Base-by-base conservation (phyloP, 2,888 invertebrate genomes). In the Drosophila hamatofila region DNA sequence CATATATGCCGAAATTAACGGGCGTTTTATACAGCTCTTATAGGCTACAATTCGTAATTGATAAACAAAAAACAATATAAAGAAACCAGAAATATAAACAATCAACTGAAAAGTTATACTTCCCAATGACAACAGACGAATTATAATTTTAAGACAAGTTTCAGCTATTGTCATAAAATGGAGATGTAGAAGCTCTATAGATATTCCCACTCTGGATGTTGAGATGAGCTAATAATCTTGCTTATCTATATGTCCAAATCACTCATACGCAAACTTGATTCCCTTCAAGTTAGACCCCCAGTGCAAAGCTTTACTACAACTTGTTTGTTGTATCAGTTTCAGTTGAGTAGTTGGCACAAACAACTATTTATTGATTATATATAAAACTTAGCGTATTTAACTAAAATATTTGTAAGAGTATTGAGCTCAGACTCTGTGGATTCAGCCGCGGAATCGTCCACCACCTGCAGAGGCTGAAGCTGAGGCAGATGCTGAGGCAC, bases 1-100 rank as follows among this genome's bases (percentile, higher is more conserved):
- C 84, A 63, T 73, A 83, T 83, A 81, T 66, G 87, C n/a, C 44
- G 44, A 58, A 59, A 61, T 70, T 75, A 75, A 83, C 69, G 63
- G 41, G 55, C 44, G 16, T 65, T 69, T 80, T 70, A 77, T 77
- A 48, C 69, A 64, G 9, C 35, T 39, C 4, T n/a, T 21, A 51
- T 56, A 27, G 41, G 48, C 46, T 37, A 30, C 25, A 27, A 69
- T 42, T 46, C 14, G 30, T 51, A 51, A 49, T 21, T 64, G 56
- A 55, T 9, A 5, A 37, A 54, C 27, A 12, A 25, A 27, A 27
- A 48, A 27, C n/a, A 41, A 14, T n/a, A 55, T 21, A 42, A 55
- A 57, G 14, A 61, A 66, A 60, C 59, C 25, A 30, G 63, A 69
- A 52, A 69, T 41, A 60, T 60, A 72, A 52, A 60, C 51, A 30